Evolutionary conservation across 2,797 vertebrate genomes (phyloP).

Genomic region (Hozukius guyotensis): DNA sequence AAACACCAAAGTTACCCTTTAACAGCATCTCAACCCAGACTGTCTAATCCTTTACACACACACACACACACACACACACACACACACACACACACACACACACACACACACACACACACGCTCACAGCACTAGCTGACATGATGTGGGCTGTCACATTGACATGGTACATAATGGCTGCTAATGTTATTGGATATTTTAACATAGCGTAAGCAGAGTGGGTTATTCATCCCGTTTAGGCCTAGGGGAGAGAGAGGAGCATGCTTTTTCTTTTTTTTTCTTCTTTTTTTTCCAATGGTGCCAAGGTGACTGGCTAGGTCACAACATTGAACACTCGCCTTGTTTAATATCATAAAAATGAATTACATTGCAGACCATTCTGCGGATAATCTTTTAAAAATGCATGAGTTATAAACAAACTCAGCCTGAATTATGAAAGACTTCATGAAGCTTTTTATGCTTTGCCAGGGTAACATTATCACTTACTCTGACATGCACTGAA

Average conservation of each 20-base stretch:
- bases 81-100: neutral
- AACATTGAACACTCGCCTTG: neutral
- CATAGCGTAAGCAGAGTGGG: neutral
- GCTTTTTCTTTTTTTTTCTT: neutral
- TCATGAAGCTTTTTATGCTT: neutral
- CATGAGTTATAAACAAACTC: neutral
- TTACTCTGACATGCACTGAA: neutral
- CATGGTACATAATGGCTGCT: conserved; percentile 34
- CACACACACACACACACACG: neutral
- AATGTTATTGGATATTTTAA: conserved; percentile 53
- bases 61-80: neutral
- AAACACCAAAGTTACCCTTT: neutral
- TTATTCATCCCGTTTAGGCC: conserved; percentile 1
- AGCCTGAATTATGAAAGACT: neutral
- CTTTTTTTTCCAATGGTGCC: neutral
- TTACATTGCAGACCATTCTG: neutral
- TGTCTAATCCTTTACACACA: conserved; percentile 1
- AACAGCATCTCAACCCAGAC: conserved; percentile 3
- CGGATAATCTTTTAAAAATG: neutral
- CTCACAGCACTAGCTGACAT: conserved; percentile 9
- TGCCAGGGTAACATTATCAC: neutral
- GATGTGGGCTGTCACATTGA: conserved; percentile 37
- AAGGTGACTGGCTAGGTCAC: conserved; percentile 11
- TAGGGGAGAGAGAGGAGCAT: neutral
- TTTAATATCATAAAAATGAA: neutral